Percentiles rank a stretch among this genome's conserved stretches.
phyloP scores from a whole-genome alignment of 2,888 invertebrate genomes.

The Allacma fusca region DNA sequence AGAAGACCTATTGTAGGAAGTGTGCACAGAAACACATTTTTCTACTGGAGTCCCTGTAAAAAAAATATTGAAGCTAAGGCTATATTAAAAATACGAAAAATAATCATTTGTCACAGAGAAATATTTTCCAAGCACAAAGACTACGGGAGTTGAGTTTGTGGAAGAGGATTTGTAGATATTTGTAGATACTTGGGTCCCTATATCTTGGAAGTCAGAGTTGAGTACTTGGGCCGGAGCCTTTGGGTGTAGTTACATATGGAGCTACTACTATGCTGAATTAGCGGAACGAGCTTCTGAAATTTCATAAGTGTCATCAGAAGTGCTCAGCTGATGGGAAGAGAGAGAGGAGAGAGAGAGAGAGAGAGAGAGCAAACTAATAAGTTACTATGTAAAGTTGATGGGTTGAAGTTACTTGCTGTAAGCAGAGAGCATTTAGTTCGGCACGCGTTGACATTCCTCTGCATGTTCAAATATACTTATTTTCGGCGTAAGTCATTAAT shows the following conservation, averaged over 20 bases:
- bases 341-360: slow-evolving; percentile 25
- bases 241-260: background rate
- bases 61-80: slow-evolving; percentile 25
- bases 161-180: too few relatives aligned
- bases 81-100: slow-evolving; percentile 46
- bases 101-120: slow-evolving; percentile 47
- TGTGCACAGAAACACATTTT: too few relatives aligned
- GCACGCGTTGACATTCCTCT: slow-evolving; percentile 59
- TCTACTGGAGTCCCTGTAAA: background rate
- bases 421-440: slow-evolving; percentile 48
- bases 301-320: slow-evolving; percentile 26
- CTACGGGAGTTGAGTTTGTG: too few relatives aligned
- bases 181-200: too few relatives aligned
- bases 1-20: too few relatives aligned
- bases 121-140: slow-evolving; percentile 22
- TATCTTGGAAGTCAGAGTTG: too few relatives aligned
- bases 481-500: slow-evolving; percentile 50
- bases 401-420: slow-evolving; percentile 44
- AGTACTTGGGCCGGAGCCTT: too few relatives aligned
- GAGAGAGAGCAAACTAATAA: slow-evolving; percentile 39
- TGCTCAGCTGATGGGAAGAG: slow-evolving; percentile 10
- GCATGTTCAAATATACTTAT: slow-evolving; percentile 42
- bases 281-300: slow-evolving; percentile 22
- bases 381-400: background rate
- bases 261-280: too few relatives aligned